Evolutionary conservation across 2,797 vertebrate species (phyloP), one percentile per base, ranked within the genome.

Genomic region (Iguana delicatissima): DNA sequence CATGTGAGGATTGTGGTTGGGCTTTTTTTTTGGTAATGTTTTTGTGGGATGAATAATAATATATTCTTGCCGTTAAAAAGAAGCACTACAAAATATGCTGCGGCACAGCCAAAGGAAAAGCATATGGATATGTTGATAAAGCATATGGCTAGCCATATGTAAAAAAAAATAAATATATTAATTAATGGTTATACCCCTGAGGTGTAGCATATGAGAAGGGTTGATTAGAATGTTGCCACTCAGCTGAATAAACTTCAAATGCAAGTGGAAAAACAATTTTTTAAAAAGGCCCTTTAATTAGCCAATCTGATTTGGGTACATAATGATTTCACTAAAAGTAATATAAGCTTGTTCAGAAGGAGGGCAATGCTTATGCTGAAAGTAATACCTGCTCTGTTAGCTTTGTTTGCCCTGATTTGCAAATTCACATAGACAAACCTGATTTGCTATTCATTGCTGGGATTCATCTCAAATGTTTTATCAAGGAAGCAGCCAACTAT

Each of bases 71-170:
- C 92, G 87, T 24, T 91, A 86, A 77, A 88, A 91, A 80, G 69
- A 77, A 88, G 77, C 8, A 46, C 50, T 77, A 10, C 42, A 74
- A 89, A 90, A 83, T 89, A 88, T 95, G 91, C 0, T 0, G 1
- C 82, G 13, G n/a, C 82, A 93, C 2, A 91, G 86, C 80, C 59
- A 92, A 92, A 92, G 59, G 85, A 90, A 91, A 91, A 64, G 29
- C 95, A 94, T 94, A 92, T 88, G 93, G 62, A 1, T 94, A 69
- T 76, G 52, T 46, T 95, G 91, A 92, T 95, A 94, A 93, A 93
- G 80, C 93, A 94, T 95, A 95, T 94, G 93, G 94, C 93, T 87
- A 85, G 84, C 35, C 90, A 93, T 94, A 94, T 87, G 79, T 89
- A 94, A 84, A 94, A 94, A 46, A 46, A 42, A 62, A 91, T 86